phyloP scores from a whole-genome alignment of 2,113 vertebrate genomes.

The Rattus rattus region DNA sequence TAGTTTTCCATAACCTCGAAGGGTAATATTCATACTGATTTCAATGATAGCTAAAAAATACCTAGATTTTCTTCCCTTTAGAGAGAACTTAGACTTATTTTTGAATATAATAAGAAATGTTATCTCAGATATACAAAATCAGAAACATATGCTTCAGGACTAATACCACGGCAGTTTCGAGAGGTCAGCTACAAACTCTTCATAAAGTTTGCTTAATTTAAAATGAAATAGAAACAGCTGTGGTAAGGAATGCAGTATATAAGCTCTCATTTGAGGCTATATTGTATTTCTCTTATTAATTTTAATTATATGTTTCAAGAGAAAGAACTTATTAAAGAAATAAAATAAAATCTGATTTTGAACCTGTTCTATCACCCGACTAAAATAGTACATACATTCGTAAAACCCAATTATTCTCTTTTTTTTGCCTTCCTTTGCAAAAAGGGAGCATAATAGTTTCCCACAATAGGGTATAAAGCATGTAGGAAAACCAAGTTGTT shows the following conservation, averaged over 20 bases:
- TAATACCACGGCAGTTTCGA: constrained; percentile 82
- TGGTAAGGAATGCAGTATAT: constrained; percentile 82
- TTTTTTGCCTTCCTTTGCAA: constrained; percentile 1
- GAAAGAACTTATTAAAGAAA: constrained; percentile 82
- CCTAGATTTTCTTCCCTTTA: constrained; percentile 74
- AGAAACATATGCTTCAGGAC: constrained; percentile 85
- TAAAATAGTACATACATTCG: constrained; percentile 52
- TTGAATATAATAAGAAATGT: constrained; percentile 83
- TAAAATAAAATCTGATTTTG: constrained; percentile 72
- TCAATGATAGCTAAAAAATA: constrained; percentile 80
- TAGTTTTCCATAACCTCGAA: constrained; percentile 56
- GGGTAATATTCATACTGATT: constrained; percentile 76
- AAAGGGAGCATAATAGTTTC: background rate
- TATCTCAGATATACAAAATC: constrained; percentile 87
- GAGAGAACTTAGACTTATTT: constrained; percentile 81
- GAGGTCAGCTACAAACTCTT: constrained; percentile 82
- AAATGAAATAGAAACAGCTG: constrained; percentile 88
- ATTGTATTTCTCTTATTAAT: constrained; percentile 84
- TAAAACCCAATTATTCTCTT: constrained; percentile 39
- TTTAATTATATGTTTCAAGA: constrained; percentile 83
- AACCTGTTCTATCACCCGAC: constrained; percentile 49
- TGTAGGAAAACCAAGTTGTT: background rate
- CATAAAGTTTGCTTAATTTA: constrained; percentile 84
- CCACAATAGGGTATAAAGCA: background rate
- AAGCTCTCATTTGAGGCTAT: constrained; percentile 82